A percentile compares a stretch with the other conserved stretches of the same genome.
phyloP scores from a whole-genome alignment of 1,140 invertebrate species.

The Ephestia elutella region DNA sequence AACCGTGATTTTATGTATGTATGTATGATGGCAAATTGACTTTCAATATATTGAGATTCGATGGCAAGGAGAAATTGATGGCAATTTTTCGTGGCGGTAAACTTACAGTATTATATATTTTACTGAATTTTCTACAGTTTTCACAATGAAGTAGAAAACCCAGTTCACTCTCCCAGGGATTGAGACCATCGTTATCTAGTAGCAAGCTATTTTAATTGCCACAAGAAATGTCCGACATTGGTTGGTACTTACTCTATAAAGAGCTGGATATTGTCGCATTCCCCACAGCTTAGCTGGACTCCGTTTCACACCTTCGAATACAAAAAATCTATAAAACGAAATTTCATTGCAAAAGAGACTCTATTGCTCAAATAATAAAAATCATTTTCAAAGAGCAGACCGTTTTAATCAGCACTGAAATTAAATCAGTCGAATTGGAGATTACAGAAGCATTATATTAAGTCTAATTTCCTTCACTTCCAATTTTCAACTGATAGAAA shows the following conservation, averaged over 20 bases:
- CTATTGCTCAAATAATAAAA: slow-evolving; percentile 23
- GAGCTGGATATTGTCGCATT: slow-evolving; percentile 55
- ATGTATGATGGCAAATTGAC: too few species aligned
- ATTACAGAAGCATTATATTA: slow-evolving; percentile 51
- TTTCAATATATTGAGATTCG: too few species aligned
- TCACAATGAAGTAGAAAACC: too few species aligned
- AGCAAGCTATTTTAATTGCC: not conserved
- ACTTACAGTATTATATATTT: too few species aligned
- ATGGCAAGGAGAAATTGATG: too few species aligned
- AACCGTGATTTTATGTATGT: too few species aligned
- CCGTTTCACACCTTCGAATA: slow-evolving; percentile 48
- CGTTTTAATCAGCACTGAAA: slow-evolving; percentile 27
- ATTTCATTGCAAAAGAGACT: slow-evolving; percentile 20
- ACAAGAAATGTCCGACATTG: not conserved
- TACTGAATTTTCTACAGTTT: too few species aligned
- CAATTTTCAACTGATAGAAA: slow-evolving; percentile 21
- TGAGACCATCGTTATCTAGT: not conserved
- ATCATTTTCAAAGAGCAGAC: slow-evolving; percentile 23
- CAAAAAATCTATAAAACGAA: slow-evolving; percentile 16
- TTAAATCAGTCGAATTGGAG: slow-evolving; percentile 55
- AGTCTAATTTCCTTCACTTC: slow-evolving; percentile 60
- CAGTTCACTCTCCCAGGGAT: too few species aligned
- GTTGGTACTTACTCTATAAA: not conserved
- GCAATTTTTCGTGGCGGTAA: too few species aligned
- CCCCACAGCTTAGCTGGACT: slow-evolving; percentile 26